Evolutionary conservation across 2,113 vertebrate genomes (phyloP).

Genomic region (Psophia crepitans): DNA sequence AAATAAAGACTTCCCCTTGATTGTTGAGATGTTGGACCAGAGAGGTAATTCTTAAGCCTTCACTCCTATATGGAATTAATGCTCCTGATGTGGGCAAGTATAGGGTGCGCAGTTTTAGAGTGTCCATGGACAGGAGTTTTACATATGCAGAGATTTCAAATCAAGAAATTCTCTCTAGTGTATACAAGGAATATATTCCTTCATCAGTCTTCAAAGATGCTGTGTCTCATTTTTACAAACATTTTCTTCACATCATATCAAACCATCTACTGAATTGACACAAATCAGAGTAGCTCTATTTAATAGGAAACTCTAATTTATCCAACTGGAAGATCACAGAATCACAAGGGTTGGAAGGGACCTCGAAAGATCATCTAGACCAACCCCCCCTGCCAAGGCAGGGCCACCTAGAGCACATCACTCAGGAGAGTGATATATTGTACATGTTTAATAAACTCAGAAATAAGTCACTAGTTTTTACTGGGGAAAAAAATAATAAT

Average conservation of each 20-base stretch:
- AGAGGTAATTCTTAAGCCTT: background rate
- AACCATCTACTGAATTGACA: background rate
- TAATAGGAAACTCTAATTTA: background rate
- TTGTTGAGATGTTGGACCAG: background rate
- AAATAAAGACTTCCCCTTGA: background rate
- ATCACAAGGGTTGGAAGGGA: no score
- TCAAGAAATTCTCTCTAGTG: background rate
- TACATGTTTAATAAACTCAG: background rate
- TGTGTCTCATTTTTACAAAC: background rate
- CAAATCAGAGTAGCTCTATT: background rate
- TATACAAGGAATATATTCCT: background rate
- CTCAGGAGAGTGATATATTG: no score
- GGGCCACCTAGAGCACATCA: no score
- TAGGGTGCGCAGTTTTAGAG: background rate
- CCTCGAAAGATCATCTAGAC: no score
- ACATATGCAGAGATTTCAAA: background rate
- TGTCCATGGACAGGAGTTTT: background rate
- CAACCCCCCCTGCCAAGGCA: no score
- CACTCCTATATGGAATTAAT: background rate
- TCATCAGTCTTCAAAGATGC: background rate
- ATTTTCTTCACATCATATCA: background rate
- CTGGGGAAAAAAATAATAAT: background rate
- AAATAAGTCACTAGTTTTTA: background rate
- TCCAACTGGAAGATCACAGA: background rate
- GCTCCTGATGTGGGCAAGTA: background rate